Evolutionary conservation across 2,113 vertebrate species (phyloP).

Genomic region (Chiloscyllium plagiosum): DNA sequence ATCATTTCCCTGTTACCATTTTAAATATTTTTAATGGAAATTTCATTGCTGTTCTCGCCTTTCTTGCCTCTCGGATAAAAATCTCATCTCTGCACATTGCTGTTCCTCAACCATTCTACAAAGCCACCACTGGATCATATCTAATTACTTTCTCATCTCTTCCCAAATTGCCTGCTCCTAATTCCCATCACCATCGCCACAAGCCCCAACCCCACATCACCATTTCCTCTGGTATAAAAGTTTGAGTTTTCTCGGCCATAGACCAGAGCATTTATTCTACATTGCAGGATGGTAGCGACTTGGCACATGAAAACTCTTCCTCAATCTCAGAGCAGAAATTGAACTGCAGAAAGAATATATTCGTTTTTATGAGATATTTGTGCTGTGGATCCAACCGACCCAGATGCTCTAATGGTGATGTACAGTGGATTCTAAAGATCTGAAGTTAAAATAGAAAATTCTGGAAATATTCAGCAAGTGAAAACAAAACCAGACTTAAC

Average conservation of each 20-base stretch:
- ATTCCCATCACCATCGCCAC: neutral
- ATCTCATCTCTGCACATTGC: neutral
- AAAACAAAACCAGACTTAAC: neutral
- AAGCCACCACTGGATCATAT: neutral
- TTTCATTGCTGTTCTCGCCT: neutral
- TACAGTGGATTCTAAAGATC: too few relatives aligned
- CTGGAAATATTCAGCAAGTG: neutral
- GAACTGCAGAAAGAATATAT: neutral
- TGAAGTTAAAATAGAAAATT: neutral
- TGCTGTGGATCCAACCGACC: neutral
- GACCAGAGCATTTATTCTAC: neutral
- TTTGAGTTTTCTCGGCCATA: neutral
- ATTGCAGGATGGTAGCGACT: too few relatives aligned
- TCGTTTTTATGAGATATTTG: neutral
- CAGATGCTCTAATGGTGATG: too few relatives aligned
- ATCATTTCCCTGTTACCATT: too few relatives aligned
- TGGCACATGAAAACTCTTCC: neutral
- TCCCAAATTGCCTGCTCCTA: neutral
- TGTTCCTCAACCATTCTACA: too few relatives aligned
- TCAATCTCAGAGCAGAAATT: neutral
- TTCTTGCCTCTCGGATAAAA: neutral
- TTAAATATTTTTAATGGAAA: neutral
- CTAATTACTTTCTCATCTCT: neutral
- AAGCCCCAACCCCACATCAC: too few relatives aligned
- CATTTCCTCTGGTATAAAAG: neutral